Conservation (phyloP, 2,113 vertebrate genomes). For the Rhagologus leucostigma region DNA sequence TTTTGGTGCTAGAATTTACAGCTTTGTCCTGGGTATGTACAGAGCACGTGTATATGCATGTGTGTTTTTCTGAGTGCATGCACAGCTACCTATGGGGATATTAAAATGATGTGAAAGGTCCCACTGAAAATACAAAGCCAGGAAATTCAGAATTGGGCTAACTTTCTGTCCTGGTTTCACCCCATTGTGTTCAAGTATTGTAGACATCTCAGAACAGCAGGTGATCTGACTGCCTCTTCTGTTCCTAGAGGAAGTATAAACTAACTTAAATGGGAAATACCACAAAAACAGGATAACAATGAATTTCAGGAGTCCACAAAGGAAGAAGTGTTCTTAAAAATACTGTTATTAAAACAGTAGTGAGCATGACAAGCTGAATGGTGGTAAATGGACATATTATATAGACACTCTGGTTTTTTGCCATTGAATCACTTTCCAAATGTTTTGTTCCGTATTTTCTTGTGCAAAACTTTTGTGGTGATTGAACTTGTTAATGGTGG, state of each 20-base stretch:
- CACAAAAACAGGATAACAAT: conserved; percentile 44
- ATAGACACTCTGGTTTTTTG: neutral
- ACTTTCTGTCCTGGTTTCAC: conserved; percentile 22
- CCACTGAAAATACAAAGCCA: conserved; percentile 48
- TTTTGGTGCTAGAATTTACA: neutral
- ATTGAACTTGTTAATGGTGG: neutral
- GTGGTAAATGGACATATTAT: neutral
- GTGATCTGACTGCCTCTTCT: conserved; percentile 35
- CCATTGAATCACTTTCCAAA: neutral
- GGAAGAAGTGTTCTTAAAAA: conserved; percentile 32
- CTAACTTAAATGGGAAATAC: conserved; percentile 11
- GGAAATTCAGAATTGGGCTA: conserved; percentile 26
- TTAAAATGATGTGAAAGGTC: conserved; percentile 23
- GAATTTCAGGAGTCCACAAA: conserved; percentile 14
- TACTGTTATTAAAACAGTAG: neutral
- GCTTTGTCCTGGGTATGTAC: neutral
- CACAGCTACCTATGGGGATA: neutral
- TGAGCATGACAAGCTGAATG: neutral
- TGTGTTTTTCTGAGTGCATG: neutral
- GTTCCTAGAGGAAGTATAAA: conserved; percentile 33
- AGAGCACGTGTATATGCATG: neutral
- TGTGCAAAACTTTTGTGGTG: neutral
- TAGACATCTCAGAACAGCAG: conserved; percentile 20
- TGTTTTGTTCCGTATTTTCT: neutral
- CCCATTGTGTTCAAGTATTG: conserved; percentile 23